These are phyloP conservation scores for Syrista parreyssii DNA, from an alignment of 2,888 invertebrate species.

Conservation along the genomic window DNA sequence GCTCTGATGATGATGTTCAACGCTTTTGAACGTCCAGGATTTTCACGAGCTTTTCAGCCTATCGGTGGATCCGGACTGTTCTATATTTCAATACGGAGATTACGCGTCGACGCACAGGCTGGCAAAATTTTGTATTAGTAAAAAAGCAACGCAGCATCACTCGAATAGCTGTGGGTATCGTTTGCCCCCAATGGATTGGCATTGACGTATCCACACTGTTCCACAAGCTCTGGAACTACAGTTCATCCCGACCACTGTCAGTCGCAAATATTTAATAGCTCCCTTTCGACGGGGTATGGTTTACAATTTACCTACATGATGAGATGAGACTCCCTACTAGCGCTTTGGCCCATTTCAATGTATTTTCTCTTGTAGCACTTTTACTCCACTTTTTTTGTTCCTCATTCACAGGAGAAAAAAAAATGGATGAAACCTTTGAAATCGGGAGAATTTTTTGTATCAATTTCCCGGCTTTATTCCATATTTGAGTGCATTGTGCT, in stretches of 20 bases:
- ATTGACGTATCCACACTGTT: background rate
- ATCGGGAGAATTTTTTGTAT: slow-evolving; percentile 46
- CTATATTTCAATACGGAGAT: background rate
- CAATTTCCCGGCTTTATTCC: slow-evolving; percentile 54
- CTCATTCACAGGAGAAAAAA: slow-evolving; percentile 11
- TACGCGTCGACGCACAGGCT: background rate
- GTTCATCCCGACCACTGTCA: background rate
- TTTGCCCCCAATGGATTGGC: background rate
- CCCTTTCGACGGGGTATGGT: background rate
- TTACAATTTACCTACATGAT: background rate
- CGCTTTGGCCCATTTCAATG: background rate
- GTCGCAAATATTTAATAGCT: background rate
- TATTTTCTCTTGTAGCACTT: background rate
- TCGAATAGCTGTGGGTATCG: background rate
- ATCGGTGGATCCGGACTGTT: background rate
- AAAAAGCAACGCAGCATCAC: background rate
- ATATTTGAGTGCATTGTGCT: slow-evolving; percentile 57
- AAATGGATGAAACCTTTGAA: slow-evolving; percentile 47
- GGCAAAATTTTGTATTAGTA: background rate
- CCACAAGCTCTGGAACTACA: background rate
- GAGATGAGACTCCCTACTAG: background rate
- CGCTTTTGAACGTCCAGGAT: background rate
- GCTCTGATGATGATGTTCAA: background rate
- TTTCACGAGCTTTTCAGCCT: background rate
- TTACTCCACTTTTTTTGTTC: background rate